Conservation (phyloP, 2,888 invertebrate genomes). For the Nephrotoma guestfalica region DNA sequence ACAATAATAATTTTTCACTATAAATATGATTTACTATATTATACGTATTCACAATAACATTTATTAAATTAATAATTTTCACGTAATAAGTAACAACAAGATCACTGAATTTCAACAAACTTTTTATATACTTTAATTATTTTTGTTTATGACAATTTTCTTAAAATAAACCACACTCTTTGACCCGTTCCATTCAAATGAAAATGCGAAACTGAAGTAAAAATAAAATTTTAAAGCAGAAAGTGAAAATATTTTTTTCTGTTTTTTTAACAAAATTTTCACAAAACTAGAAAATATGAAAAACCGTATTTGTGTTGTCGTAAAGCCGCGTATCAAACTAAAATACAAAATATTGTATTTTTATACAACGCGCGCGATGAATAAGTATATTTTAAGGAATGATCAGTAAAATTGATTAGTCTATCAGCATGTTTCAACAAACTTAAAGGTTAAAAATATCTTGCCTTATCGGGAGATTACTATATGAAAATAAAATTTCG, state of each 20-base stretch:
- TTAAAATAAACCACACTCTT: neutral
- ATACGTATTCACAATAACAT: neutral
- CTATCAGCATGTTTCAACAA: neutral
- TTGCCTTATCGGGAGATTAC: neutral
- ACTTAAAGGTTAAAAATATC: neutral
- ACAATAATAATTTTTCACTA: neutral
- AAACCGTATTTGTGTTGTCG: neutral
- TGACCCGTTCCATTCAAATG: conserved; percentile 1
- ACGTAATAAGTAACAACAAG: neutral
- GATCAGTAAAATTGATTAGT: neutral
- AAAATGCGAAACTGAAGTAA: conserved; percentile 1
- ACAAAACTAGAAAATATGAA: neutral
- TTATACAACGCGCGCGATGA: neutral
- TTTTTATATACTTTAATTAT: neutral
- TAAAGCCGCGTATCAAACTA: neutral
- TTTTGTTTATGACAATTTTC: neutral
- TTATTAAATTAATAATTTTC: neutral
- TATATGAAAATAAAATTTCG: neutral
- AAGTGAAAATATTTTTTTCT: neutral
- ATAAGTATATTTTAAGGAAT: neutral
- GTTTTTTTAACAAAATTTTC: neutral
- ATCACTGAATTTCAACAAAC: neutral
- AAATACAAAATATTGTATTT: neutral
- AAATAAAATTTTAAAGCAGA: neutral
- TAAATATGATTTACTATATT: neutral